Evolutionary conservation across 2,888 invertebrate species (phyloP).

Genomic region (Uloborus plumipes): DNA sequence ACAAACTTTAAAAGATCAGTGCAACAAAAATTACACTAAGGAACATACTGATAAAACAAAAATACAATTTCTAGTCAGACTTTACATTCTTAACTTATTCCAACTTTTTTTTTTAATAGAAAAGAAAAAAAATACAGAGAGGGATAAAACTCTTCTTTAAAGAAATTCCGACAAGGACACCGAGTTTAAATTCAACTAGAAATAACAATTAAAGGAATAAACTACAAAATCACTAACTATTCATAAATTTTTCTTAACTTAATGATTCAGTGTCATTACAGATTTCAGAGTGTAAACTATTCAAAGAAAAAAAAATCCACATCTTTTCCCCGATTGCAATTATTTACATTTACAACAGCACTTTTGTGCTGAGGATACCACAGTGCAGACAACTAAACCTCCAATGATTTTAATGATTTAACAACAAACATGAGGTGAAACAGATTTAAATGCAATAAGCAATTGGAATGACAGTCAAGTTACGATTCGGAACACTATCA

Average conservation of each 20-base stretch:
- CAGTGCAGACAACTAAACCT: conserved; percentile 62
- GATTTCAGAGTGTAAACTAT: conserved; percentile 50
- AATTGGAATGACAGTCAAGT: conserved; percentile 54
- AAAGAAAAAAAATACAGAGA: conserved; percentile 20
- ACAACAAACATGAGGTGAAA: conserved; percentile 61
- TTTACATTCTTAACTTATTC: too few species aligned
- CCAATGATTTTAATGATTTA: conserved; percentile 56
- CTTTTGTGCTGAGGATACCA: conserved; percentile 30
- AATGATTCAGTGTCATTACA: conserved; percentile 38
- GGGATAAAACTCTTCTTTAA: conserved; percentile 46
- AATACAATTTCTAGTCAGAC: too few species aligned
- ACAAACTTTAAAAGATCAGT: conserved; percentile 45
- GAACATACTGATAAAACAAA: conserved; percentile 44
- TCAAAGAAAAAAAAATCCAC: conserved; percentile 40
- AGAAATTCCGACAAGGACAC: conserved; percentile 48
- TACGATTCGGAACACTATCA: conserved; percentile 52
- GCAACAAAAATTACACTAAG: conserved; percentile 31
- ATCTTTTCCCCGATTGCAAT: conserved; percentile 7
- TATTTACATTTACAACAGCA: conserved; percentile 35
- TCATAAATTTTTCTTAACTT: conserved; percentile 58
- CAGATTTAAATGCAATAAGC: conserved; percentile 62
- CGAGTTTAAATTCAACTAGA: conserved; percentile 60
- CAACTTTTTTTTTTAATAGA: background rate
- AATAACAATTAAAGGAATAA: conserved; percentile 62
- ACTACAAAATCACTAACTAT: conserved; percentile 63